These are phyloP conservation scores for Pitta sordida DNA, from an alignment of 2,113 vertebrate species.

Conservation along the genomic window DNA sequence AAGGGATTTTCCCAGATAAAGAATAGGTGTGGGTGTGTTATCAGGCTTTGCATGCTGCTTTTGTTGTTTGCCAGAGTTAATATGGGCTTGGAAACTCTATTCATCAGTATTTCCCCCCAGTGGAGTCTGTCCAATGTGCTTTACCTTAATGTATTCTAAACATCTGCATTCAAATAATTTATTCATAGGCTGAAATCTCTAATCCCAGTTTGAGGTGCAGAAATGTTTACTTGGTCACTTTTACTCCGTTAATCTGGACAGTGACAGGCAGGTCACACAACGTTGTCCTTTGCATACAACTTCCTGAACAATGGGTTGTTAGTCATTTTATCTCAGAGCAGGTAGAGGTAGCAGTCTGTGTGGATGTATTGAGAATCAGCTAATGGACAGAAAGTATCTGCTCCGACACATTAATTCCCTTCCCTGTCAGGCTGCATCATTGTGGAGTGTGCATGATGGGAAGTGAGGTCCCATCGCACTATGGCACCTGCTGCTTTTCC, in stretches of 20 bases:
- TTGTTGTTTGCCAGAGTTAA: slow-evolving; percentile 73
- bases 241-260: neutral
- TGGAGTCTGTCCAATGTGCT: slow-evolving; percentile 38
- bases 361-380: slow-evolving; percentile 67
- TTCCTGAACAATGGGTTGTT: slow-evolving; percentile 3
- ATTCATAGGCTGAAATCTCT: slow-evolving; percentile 73
- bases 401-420: slow-evolving; percentile 84
- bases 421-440: slow-evolving; percentile 89
- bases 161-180: slow-evolving; percentile 77
- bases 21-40: slow-evolving; percentile 44
- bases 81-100: slow-evolving; percentile 69
- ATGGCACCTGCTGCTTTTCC: slow-evolving; percentile 93
- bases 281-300: neutral
- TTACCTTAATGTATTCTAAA: slow-evolving; percentile 74
- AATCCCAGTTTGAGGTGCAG: slow-evolving; percentile 61
- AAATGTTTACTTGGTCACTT: slow-evolving; percentile 65
- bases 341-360: slow-evolving; percentile 49
- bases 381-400: slow-evolving; percentile 86
- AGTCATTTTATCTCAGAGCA: slow-evolving; percentile 57
- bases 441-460: slow-evolving; percentile 81
- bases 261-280: slow-evolving; percentile 4
- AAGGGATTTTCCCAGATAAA: slow-evolving; percentile 6
- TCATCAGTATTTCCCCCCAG: slow-evolving; percentile 64
- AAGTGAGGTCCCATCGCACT: slow-evolving; percentile 79
- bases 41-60: slow-evolving; percentile 47